Base-by-base conservation (phyloP, 2,888 invertebrate species). In the Agriopis leucophaearia region DNA sequence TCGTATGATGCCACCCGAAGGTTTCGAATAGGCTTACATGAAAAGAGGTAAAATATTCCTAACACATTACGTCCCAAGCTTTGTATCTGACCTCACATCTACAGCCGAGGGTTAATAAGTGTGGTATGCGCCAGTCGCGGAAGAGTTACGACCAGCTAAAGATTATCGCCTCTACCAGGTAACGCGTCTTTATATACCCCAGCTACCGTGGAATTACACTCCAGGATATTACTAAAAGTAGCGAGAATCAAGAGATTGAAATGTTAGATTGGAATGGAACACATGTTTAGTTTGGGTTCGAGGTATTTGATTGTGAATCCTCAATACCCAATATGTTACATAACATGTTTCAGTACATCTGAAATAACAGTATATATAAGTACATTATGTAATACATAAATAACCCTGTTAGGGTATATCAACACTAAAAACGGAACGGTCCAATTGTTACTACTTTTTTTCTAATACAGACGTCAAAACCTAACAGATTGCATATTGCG, bases 81-180 rank as follows among this genome's bases (percentile, higher is more conserved):
- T 12, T 9, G 55, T 57, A 38, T 38, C 59, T 64, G 61, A 10
- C 8, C 15, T 1, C 0, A 8, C 12, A 61, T 73, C 68, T 60
- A 57, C 60, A 69, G 58, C 59, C 59, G 63, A 64, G 71, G 74
- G 83, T 84, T 85, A 85, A 86, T 85, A 85, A 84, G 80, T 78
- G 80, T 76, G 81, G 83, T 79, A 83, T 79, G 65, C 78, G 77
- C 45, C 71, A 75, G 73, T 73, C 71, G 76, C 66, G 73, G 72
- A 69, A 79, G 75, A 85, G 81, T 82, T 83, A 84, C 77, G 81
- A 71, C 62, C 58, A 52, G 55, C 55, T 72, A 72, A 65, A 74
- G 79, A 83, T 83, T 82, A 85, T 83, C 80, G 73, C 72, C 65
- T 65, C 66, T 74, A 71, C 66, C 61, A 57, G 63, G 62, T 67